Evolutionary conservation across 2,797 vertebrate genomes (phyloP).

Genomic region (Fistularia commersonii): DNA sequence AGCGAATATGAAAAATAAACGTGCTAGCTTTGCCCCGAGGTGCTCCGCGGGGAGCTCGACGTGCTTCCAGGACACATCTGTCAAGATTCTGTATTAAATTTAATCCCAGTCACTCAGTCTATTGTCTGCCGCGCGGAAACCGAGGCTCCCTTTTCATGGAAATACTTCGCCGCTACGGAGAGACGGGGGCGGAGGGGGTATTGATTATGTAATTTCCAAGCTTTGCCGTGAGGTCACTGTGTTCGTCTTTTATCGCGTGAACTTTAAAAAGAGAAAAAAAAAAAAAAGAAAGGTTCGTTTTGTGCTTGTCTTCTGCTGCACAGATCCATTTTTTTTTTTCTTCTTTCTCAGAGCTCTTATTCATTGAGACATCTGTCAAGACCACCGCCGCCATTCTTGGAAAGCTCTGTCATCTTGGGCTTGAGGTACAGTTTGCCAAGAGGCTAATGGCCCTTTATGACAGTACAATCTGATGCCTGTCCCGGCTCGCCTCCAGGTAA

Average conservation of each 20-base stretch:
- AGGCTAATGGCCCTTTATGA: conserved; percentile 85
- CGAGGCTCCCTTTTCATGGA: conserved; percentile 36
- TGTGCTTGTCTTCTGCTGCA: conserved; percentile 26
- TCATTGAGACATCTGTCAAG: conserved; percentile 93
- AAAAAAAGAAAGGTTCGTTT: conserved; percentile 28
- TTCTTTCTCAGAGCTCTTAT: conserved; percentile 19
- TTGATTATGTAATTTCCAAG: conserved; percentile 36
- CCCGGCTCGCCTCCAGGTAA: conserved; percentile 84
- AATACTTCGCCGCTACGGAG: conserved; percentile 13
- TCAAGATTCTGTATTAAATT: conserved; percentile 87
- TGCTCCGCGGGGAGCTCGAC: conserved; percentile 68
- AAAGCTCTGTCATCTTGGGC: conserved; percentile 96
- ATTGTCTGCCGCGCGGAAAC: conserved; percentile 60
- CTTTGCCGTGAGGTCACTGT: conserved; percentile 15
- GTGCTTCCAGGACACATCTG: conserved; percentile 89
- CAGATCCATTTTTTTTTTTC: conserved; percentile 21
- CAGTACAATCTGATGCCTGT: conserved; percentile 94
- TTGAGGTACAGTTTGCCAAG: conserved; percentile 92
- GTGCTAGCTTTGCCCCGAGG: conserved; percentile 72
- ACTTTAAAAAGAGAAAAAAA: conserved; percentile 11
- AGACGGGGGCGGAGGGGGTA: conserved; percentile 23
- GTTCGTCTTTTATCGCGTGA: conserved; percentile 21
- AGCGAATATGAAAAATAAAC: conserved; percentile 75
- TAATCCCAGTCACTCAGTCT: conserved; percentile 79
- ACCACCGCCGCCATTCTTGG: conserved; percentile 86